Evolutionary conservation across 2,113 vertebrate genomes (phyloP).

Genomic region (Atractosteus spatula): DNA sequence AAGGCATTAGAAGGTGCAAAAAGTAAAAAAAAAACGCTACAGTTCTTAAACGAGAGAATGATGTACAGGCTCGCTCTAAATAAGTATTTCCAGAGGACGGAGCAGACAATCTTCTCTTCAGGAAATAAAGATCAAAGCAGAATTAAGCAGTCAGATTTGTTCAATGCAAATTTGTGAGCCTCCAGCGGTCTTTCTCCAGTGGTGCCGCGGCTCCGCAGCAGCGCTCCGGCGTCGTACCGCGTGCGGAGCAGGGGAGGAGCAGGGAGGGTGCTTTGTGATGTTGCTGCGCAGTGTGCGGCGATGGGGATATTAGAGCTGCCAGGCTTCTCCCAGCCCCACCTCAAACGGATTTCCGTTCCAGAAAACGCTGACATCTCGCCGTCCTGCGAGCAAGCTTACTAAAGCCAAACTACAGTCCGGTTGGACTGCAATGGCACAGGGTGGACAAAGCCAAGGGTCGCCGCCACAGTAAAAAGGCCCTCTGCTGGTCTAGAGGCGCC

Average conservation of each 20-base stretch:
- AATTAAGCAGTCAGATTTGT: slow-evolving; percentile 62
- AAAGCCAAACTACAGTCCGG: too few species aligned
- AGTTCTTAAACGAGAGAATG: slow-evolving; percentile 42
- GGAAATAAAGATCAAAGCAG: slow-evolving; percentile 62
- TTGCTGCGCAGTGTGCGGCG: neutral
- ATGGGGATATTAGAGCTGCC: neutral
- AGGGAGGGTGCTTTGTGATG: neutral
- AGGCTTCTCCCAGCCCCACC: slow-evolving; percentile 6
- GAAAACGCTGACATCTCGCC: too few species aligned
- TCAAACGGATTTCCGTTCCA: neutral
- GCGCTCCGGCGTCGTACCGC: slow-evolving; percentile 38
- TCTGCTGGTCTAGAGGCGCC: too few species aligned
- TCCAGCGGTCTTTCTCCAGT: slow-evolving; percentile 43
- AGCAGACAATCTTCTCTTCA: slow-evolving; percentile 62
- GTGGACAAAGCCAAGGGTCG: too few species aligned
- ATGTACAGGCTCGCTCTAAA: slow-evolving; percentile 44
- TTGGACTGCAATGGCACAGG: too few species aligned
- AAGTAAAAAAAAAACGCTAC: slow-evolving; percentile 25
- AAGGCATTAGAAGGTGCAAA: slow-evolving; percentile 50
- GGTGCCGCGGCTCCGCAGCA: slow-evolving; percentile 42
- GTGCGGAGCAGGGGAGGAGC: slow-evolving; percentile 13
- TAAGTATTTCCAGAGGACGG: slow-evolving; percentile 52
- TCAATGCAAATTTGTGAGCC: slow-evolving; percentile 49
- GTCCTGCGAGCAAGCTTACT: too few species aligned
- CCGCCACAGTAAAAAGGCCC: too few species aligned